Conservation (phyloP, 2,888 invertebrate genomes). For the Hyposoter dolosus region DNA sequence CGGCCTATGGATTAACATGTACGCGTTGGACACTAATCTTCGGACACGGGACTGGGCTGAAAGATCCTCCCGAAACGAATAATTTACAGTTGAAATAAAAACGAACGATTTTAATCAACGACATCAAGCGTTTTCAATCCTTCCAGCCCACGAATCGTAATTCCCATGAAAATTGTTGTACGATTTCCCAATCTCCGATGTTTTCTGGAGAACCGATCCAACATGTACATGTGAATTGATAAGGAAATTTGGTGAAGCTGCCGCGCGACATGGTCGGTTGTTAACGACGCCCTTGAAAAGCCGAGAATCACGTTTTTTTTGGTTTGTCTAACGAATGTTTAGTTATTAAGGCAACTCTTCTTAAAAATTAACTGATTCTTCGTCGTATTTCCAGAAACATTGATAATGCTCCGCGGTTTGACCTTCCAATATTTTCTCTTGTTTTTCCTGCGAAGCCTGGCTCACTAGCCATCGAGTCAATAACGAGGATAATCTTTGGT, state of each 20-base stretch:
- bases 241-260: background rate
- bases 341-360: slow-evolving; percentile 81
- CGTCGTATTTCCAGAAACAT: slow-evolving; percentile 55
- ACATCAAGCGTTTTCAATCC: background rate
- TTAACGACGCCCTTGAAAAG: slow-evolving; percentile 20
- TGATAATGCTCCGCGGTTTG: background rate
- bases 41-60: background rate
- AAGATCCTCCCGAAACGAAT: slow-evolving; percentile 1
- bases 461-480: slow-evolving; percentile 5
- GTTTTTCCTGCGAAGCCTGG: background rate
- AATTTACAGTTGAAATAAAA: background rate
- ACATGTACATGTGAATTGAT: slow-evolving; percentile 3
- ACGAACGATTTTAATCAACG: background rate
- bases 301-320: slow-evolving; percentile 43
- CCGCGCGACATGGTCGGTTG: background rate
- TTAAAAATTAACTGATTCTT: slow-evolving; percentile 75
- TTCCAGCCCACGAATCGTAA: background rate
- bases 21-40: background rate
- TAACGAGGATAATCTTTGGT: slow-evolving; percentile 19
- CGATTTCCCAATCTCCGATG: slow-evolving; percentile 18
- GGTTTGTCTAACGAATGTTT: slow-evolving; percentile 72
- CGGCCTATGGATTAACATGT: background rate
- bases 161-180: background rate
- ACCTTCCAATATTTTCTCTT: slow-evolving; percentile 10
- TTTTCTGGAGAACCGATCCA: background rate